Percentiles rank a stretch among this genome's conserved stretches.
Conservation (phyloP, 2,113 vertebrate genomes). For the Lycaon pictus region DNA sequence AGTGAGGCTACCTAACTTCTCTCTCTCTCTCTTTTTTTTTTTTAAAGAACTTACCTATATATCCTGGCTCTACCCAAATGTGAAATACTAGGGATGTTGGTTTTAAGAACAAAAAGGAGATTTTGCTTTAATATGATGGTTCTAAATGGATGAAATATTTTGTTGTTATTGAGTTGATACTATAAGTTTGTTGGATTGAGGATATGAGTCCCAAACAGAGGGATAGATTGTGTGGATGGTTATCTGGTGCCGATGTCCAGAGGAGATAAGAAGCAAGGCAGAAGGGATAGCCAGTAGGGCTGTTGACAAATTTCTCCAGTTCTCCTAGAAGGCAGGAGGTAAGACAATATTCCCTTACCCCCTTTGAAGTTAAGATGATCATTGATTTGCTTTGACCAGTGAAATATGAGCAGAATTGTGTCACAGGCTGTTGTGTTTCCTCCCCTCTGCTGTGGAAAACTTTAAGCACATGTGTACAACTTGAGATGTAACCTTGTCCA, state of each 20-base stretch:
- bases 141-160: slow-evolving; percentile 44
- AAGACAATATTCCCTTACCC: not conserved
- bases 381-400: not conserved
- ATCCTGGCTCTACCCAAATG: not conserved
- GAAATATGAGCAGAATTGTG: not conserved
- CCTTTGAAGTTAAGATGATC: not conserved
- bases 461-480: not conserved
- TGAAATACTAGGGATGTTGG: not conserved
- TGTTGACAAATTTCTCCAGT: not conserved
- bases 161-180: not conserved
- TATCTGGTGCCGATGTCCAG: not conserved
- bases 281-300: not conserved
- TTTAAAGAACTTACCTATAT: not conserved
- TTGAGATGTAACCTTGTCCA: not conserved
- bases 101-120: not conserved
- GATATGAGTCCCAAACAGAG: not conserved
- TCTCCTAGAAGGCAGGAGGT: not conserved
- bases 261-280: not conserved
- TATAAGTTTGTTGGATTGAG: not conserved
- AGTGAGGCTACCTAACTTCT: not conserved
- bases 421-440: not conserved
- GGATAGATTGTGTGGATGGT: not conserved
- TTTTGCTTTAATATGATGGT: not conserved
- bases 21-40: not conserved
- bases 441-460: not conserved